Evolutionary conservation across 2,113 vertebrate genomes (phyloP), one percentile per base, ranked within the genome.

Genomic region (Gambusia affinis): DNA sequence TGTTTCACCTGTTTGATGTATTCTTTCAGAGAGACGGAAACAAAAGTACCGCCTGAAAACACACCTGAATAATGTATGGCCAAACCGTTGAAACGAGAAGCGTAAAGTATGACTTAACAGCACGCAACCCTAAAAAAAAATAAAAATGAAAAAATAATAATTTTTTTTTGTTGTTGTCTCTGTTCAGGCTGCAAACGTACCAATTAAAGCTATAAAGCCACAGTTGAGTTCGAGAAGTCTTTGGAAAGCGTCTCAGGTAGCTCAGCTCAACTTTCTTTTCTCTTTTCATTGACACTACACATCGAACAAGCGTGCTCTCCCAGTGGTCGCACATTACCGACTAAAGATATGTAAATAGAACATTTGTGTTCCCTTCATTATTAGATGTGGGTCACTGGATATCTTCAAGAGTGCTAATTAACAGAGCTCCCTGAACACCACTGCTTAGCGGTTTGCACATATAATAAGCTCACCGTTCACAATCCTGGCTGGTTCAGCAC

Each of bases 311-410:
- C 62, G 75, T 82, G 70, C 78, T 73, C 87, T 92, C 88, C 88
- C 92, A 81, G n/a, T 60, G 76, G 90, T 88, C 84, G 85, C 89
- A 87, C 86, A 91, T 92, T 91, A 91, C 79, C 68, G 67, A 83
- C 80, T 89, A 88, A 92, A 91, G 82, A 91, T 92, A 92, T 92
- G 92, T 91, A 92, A 91, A 91, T 92, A 91, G 89, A 91, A 79
- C 84, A 86, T 85, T 86, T 79, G 84, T 89, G 88, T 87, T 89
- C 87, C 88, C 87, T 91, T 92, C 91, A 89, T 92, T 91, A 92
- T 89, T 82, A 81, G 85, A 92, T 93, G 84, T 91, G 91, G 91
- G 91, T 91, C 90, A 90, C 82, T 54, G 84, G 65, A 91, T 86
- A 88, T 89, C 91, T 92, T 90, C 88, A 87, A 90, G 85, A 90